Evolutionary conservation across 2,797 vertebrate species (phyloP), one percentile per base, ranked within the genome.

Genomic region (Tamandua tetradactyla): DNA sequence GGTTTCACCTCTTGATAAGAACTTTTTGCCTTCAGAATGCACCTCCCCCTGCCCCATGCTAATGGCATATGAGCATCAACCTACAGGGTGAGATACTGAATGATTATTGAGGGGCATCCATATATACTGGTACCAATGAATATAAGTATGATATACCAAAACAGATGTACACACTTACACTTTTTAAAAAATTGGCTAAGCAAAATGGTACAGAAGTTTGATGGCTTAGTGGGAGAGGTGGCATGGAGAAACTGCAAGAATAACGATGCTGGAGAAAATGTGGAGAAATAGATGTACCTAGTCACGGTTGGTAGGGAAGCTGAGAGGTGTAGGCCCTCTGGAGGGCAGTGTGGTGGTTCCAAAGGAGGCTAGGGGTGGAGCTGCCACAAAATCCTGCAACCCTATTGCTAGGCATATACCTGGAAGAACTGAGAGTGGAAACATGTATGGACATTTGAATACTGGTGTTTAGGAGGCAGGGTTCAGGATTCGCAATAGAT

Each of bases 111-210:
- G 42, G 57, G 62, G 42, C 12, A 44, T 27, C 30, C 47, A 76
- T 15, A 80, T 69, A 42, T 32, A 90, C n/a, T 32, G 23, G 35
- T 78, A 87, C 18, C 61, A 52, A 7, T 75, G n/a, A 85, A 47
- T 71, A 68, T 3, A 49, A 52, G 32, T 42, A 72, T 74, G 68
- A 74, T 42, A 59, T 18, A 87, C 12, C 37, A 74, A 85, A 17
- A 83, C 79, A 87, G 66, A 35, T 25, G 62, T 59, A 55, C 47
- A 74, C 11, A 83, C 1, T 55, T 59, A 69, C 13, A 64, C 55
- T 80, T 83, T 87, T 49, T 84, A 47, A 95, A 93, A 52, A 66
- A 69, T n/a, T 62, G 35, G 57, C 57, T 87, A 55, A 93, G 40
- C 8, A 93, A 92, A 80, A 88, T 40, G 49, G 7, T 85, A 55